A percentile compares a stretch with the other conserved stretches of the same genome.
phyloP scores from a whole-genome alignment of 2,797 vertebrate species.

The Gallinago solitaria region DNA sequence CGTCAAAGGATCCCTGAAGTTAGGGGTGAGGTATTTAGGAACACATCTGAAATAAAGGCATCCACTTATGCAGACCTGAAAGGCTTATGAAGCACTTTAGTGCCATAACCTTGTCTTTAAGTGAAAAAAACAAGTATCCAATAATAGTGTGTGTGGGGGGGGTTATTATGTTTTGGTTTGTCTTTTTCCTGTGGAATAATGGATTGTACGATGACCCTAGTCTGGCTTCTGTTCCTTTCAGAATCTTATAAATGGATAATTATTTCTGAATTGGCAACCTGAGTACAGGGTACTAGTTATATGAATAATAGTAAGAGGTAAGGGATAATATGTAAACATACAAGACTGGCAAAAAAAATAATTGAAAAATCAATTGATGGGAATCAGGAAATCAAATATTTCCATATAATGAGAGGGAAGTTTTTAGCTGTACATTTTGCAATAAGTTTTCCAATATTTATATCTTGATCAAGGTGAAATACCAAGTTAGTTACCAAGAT shows the following conservation, averaged over 20 bases:
- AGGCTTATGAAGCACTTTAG: background rate
- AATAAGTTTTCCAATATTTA: background rate
- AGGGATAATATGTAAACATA: background rate
- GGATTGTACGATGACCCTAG: background rate
- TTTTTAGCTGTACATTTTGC: background rate
- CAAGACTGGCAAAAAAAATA: background rate
- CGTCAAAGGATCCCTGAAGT: background rate
- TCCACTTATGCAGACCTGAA: background rate
- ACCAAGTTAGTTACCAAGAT: background rate
- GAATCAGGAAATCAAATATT: background rate
- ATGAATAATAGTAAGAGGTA: background rate
- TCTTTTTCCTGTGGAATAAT: accelerated
- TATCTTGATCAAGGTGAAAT: background rate
- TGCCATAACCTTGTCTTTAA: background rate
- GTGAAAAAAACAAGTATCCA: background rate
- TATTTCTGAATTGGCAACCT: background rate
- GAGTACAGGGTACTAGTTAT: background rate
- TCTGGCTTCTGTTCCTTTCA: background rate
- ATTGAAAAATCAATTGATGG: background rate
- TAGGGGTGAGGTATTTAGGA: background rate
- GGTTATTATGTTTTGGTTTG: accelerated
- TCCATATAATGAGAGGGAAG: background rate
- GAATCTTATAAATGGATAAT: background rate
- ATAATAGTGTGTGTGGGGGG: accelerated
- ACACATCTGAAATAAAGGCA: background rate